phyloP scores from a whole-genome alignment of 2,797 vertebrate genomes.

The Phyllotis vaccarum region DNA sequence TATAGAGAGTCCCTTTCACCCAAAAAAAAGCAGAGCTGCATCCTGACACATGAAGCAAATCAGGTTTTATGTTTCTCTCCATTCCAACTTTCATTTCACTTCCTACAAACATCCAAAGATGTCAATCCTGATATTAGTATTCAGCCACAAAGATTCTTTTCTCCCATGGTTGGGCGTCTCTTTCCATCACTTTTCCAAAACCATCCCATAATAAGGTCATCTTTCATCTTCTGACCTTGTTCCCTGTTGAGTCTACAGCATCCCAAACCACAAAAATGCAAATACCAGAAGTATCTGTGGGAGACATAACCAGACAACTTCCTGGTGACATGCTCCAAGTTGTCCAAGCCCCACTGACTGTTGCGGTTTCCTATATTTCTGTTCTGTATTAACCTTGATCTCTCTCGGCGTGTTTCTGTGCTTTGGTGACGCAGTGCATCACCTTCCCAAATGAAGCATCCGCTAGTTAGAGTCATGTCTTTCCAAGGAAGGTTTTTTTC shows the following conservation, averaged over 20 bases:
- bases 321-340: background rate
- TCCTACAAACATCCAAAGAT: conserved; percentile 64
- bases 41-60: conserved; percentile 77
- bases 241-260: conserved; percentile 50
- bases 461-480: background rate
- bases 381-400: background rate
- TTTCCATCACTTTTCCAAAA: conserved; percentile 57
- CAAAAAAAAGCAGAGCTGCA: conserved; percentile 51
- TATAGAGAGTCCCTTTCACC: conserved; percentile 35
- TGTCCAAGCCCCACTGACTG: background rate
- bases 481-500: background rate
- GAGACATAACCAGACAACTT: conserved; percentile 19
- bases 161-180: conserved; percentile 49
- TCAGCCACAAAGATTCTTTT: conserved; percentile 19
- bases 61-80: conserved; percentile 72
- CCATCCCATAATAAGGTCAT: conserved; percentile 25
- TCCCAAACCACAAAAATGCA: conserved; percentile 57
- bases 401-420: background rate
- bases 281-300: conserved; percentile 34
- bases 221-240: conserved; percentile 55
- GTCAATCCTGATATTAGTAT: conserved; percentile 36
- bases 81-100: conserved; percentile 67
- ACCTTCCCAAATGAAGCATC: background rate
- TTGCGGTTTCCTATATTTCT: background rate
- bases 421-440: background rate